A percentile compares a stretch with the other conserved stretches of the same genome.
Evolutionary conservation across 2,888 invertebrate species (phyloP).

Genomic region (Junonia oenone): DNA sequence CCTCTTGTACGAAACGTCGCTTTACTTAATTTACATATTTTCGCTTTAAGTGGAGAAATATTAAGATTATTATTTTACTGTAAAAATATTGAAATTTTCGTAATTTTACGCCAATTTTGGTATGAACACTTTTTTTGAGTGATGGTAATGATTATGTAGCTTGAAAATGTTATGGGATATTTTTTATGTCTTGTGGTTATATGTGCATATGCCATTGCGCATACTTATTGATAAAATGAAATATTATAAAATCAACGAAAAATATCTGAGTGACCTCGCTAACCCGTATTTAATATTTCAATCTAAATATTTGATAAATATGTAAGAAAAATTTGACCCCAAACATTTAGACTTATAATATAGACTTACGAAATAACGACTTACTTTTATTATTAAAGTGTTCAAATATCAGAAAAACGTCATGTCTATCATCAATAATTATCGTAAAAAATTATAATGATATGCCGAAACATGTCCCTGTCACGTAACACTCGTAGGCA

Average conservation of each 20-base stretch:
- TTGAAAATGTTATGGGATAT: no score
- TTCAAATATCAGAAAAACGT: not conserved
- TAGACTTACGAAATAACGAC: not conserved
- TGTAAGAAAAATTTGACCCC: not conserved
- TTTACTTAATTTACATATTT: conserved; percentile 21
- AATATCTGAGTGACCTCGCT: no score
- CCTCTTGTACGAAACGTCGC: conserved; percentile 17
- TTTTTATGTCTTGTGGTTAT: no score
- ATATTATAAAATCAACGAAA: no score
- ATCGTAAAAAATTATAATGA: conserved; percentile 14
- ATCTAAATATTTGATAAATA: no score
- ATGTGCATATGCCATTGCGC: no score
- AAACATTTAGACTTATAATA: not conserved
- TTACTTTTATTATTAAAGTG: not conserved
- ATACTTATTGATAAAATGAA: no score
- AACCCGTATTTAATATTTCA: no score
- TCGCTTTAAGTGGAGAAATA: not conserved
- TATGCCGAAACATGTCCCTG: conserved; percentile 21
- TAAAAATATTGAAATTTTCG: not conserved
- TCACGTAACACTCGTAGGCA: conserved; percentile 12
- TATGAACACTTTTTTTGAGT: no score
- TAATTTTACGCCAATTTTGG: not conserved
- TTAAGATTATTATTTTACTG: not conserved
- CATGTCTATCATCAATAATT: conserved; percentile 1
- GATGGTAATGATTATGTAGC: no score